phyloP scores from a whole-genome alignment of 2,113 vertebrate genomes.

The Salvelinus fontinalis region DNA sequence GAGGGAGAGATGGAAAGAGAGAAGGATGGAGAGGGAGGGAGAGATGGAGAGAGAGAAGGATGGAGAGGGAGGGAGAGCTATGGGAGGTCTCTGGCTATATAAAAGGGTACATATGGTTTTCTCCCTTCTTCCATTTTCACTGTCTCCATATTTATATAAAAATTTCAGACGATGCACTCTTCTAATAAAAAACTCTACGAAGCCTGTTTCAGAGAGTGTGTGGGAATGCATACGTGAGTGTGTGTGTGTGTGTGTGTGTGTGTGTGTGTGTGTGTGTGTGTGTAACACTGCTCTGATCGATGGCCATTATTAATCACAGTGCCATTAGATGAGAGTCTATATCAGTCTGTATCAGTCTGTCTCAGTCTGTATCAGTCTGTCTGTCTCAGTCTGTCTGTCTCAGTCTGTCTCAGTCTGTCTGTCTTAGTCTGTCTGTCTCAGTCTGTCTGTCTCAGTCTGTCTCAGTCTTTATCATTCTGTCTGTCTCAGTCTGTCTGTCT shows the following conservation, averaged over 20 bases:
- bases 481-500: background rate
- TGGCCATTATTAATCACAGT: conserved; percentile 34
- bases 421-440: background rate
- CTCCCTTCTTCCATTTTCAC: background rate
- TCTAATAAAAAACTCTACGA: background rate
- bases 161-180: background rate
- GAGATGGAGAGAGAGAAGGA: background rate
- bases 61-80: background rate
- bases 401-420: conserved; percentile 11
- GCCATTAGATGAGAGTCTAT: conserved; percentile 20
- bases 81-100: conserved; percentile 8
- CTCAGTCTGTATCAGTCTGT: too few relatives aligned
- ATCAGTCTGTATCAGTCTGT: background rate
- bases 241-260: conserved; percentile 1
- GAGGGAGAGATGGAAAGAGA: too few relatives aligned
- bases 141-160: background rate
- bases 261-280: conserved; percentile 1
- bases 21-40: background rate
- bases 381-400: too few relatives aligned
- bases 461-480: too few relatives aligned
- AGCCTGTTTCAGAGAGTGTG: too few relatives aligned
- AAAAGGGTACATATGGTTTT: background rate
- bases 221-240: background rate
- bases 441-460: too few relatives aligned
- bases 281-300: background rate